Conservation (phyloP, 2,797 vertebrate genomes). For the Phataginus tricuspis region DNA sequence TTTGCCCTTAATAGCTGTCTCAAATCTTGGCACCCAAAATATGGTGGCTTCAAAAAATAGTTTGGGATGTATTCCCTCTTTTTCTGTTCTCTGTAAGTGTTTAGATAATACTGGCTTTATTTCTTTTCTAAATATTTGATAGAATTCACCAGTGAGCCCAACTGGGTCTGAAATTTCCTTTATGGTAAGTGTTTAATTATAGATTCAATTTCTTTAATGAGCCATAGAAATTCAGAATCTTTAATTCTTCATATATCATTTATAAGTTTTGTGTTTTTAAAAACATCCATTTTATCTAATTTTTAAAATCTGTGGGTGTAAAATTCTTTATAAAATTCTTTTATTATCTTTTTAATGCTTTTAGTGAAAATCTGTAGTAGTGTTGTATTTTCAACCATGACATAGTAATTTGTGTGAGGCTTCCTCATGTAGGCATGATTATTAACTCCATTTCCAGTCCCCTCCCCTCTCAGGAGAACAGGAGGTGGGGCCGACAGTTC, state of each 20-base stretch:
- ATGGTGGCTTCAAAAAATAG: neutral
- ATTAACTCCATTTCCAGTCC: neutral
- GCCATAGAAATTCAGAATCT: neutral
- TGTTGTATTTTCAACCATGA: neutral
- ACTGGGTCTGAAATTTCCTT: neutral
- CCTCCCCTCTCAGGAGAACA: neutral
- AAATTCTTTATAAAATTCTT: neutral
- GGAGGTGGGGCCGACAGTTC: neutral
- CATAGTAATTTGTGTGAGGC: neutral
- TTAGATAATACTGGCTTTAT: neutral
- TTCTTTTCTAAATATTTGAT: neutral
- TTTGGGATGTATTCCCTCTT: neutral
- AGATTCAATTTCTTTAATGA: neutral
- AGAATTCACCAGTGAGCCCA: constrained; percentile 1
- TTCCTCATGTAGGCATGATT: neutral
- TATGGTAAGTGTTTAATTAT: neutral
- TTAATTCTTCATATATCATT: neutral
- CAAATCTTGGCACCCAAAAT: neutral
- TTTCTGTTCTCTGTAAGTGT: neutral
- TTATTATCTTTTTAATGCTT: neutral
- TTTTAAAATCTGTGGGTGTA: neutral
- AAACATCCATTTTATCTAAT: neutral
- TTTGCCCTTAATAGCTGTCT: neutral
- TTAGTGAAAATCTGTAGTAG: neutral
- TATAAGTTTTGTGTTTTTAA: neutral